Conservation (phyloP, 2,797 vertebrate genomes). For the Sus cebifrons region DNA sequence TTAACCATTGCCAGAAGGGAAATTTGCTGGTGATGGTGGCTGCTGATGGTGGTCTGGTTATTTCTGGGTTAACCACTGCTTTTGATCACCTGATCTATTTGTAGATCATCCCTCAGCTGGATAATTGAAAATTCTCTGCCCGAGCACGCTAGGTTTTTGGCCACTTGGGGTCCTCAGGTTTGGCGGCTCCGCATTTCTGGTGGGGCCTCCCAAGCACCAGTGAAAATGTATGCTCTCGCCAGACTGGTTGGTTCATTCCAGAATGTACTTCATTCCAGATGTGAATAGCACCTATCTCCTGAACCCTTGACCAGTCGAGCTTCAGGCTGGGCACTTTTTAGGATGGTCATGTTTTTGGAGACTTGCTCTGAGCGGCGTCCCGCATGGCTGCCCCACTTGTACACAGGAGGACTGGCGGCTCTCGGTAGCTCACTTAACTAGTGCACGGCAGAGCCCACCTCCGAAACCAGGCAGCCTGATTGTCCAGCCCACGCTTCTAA, state of each 20-base stretch:
- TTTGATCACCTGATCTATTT: constrained; percentile 50
- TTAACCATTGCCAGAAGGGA: background rate
- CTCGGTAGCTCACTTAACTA: background rate
- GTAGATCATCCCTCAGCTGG: constrained; percentile 16
- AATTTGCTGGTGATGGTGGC: background rate
- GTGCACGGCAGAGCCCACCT: background rate
- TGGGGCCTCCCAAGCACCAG: background rate
- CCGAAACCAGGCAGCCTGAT: background rate
- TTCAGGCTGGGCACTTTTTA: background rate
- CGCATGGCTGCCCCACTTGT: background rate
- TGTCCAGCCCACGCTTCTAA: background rate
- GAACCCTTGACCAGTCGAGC: background rate
- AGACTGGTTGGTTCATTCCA: constrained; percentile 3
- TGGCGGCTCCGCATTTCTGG: background rate
- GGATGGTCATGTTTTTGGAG: background rate
- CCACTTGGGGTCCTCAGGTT: background rate
- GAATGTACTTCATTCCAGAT: constrained; percentile 17
- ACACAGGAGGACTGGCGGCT: background rate
- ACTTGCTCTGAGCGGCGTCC: background rate
- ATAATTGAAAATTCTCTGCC: constrained; percentile 52
- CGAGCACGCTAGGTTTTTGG: background rate
- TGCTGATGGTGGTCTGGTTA: constrained; percentile 14
- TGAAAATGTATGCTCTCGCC: constrained; percentile 25
- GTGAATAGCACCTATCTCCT: constrained; percentile 21
- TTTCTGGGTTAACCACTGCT: constrained; percentile 54